Percentiles rank a stretch among this genome's conserved stretches.
Evolutionary conservation across 2,888 invertebrate genomes (phyloP).

Genomic region (Amblyteles armatorius): DNA sequence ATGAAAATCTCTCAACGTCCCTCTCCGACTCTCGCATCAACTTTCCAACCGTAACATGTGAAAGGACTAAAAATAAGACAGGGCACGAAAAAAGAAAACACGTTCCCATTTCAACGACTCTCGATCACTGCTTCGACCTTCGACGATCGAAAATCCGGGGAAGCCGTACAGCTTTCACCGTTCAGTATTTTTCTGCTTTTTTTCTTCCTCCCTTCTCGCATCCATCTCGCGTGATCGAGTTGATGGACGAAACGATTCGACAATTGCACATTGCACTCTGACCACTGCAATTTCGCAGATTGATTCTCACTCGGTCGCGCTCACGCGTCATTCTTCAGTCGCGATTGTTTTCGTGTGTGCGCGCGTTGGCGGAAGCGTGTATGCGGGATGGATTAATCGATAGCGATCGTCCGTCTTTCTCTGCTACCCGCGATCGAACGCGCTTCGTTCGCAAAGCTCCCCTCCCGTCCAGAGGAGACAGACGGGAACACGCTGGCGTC

Average conservation of each 20-base stretch:
- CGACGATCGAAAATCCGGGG: constrained; percentile 10
- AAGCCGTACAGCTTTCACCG: constrained; percentile 20
- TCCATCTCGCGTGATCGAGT: background rate
- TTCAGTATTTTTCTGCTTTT: background rate
- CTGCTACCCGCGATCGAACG: constrained; percentile 27
- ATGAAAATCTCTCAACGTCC: background rate
- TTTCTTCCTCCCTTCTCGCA: background rate
- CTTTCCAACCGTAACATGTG: background rate
- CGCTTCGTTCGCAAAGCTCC: background rate
- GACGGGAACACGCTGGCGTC: constrained; percentile 35
- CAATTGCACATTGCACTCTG: constrained; percentile 17
- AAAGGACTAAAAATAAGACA: background rate
- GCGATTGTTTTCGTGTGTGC: background rate
- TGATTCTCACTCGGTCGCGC: constrained; percentile 11
- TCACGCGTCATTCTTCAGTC: background rate
- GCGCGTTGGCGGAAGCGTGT: constrained; percentile 25
- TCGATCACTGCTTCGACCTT: background rate
- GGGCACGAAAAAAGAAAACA: background rate
- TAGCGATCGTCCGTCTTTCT: constrained; percentile 30
- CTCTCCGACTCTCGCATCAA: background rate
- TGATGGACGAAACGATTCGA: background rate
- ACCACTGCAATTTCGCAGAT: constrained; percentile 11
- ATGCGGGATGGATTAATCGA: constrained; percentile 59
- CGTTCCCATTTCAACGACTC: background rate
- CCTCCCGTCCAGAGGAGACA: background rate